Evolutionary conservation across 2,888 invertebrate genomes (phyloP), one percentile per base, ranked within the genome.

Genomic region (Azorinus chamasolen): DNA sequence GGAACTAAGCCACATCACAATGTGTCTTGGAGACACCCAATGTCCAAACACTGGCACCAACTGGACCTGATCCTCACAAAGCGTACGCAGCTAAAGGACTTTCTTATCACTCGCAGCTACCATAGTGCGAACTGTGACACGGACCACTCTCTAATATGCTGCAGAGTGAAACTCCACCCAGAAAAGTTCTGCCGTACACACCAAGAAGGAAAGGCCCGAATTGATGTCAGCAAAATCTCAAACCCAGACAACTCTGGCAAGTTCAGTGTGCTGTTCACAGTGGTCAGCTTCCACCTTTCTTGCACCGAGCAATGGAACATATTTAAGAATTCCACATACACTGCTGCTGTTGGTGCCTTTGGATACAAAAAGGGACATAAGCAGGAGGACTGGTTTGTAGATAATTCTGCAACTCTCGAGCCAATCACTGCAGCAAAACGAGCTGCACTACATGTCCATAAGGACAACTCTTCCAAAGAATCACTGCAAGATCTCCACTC

Each of bases 11-110:
- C 16, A 3, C 50, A 27, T 1, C 43, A 64, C 18, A 2, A 6
- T 27, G 71, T 58, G 18, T 64, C 64, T 18, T 71, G 71, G 71
- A 25, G 16, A 25, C 57, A 70, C 18, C 63, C 63, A 4, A 37
- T 48, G 22, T 70, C 70, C 2, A 16, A 41, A 0, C 37, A 50
- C 10, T 55, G 63, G 70, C 55, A 70, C 57, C 57, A 57, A 20
- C 57, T 57, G 4, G 57, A 57, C 43, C 57, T 39, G 4, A 20
- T 57, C 41, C 8, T 57, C 10, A 57, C 57, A 6, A 57, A 24
- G 43, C 12, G 41, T 2, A 57, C n/a, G n/a, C n/a, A n/a, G n/a
- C n/a, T n/a, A n/a, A n/a, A n/a, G n/a, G n/a, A n/a, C n/a, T n/a
- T n/a, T 39, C 54, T 10, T 24, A 51, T 10, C 51, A 51, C 51